Base-by-base conservation (phyloP, 1,140 invertebrate species). In the Zeugodacus cucurbitae region DNA sequence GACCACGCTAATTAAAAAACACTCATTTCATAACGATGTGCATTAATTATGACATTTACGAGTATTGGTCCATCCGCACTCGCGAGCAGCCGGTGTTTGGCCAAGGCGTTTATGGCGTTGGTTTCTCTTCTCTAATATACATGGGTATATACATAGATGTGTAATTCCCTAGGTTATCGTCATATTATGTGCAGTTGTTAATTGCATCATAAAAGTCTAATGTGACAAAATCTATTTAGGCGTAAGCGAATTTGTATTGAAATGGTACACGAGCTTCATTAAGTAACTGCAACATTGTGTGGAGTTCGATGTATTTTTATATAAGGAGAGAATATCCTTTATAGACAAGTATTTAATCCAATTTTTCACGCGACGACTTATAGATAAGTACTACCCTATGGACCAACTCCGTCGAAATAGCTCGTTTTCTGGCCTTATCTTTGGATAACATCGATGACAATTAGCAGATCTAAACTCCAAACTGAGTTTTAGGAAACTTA, bases 31-130 rank as follows among this genome's bases (percentile, higher is more conserved):
- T 82, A 82, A 82, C 74, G 74, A 82, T 48, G 41, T 5, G 74
- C 74, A 82, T 82, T 82, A 82, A 82, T 82, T 82, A 82, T 54
- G 74, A 82, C 74, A 11, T 48, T 82, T 82, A 82, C 41, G 37
- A 29, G 41, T 82, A 41, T 48, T 82, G 22, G 22, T 8, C 41
- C 41, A 48, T 82, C 48, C 74, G n/a, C n/a, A n/a, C n/a, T n/a
- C n/a, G n/a, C n/a, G 74, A 14, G 1, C 22, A 82, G 26, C 17
- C 44, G 26, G 22, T 82, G 74, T 82, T 54, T 14, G 29, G 6
- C n/a, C 41, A n/a, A 48, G 26, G 74, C 41, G 74, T 22, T 54
- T 82, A 29, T 54, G 41, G 10, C 41, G n/a, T 11, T 82, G 20
- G 4, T 82, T 2, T 26, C 34, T n/a, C n/a, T 48, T 11, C 7